phyloP scores from a whole-genome alignment of 2,888 invertebrate genomes.

The Lepas anatifera region DNA sequence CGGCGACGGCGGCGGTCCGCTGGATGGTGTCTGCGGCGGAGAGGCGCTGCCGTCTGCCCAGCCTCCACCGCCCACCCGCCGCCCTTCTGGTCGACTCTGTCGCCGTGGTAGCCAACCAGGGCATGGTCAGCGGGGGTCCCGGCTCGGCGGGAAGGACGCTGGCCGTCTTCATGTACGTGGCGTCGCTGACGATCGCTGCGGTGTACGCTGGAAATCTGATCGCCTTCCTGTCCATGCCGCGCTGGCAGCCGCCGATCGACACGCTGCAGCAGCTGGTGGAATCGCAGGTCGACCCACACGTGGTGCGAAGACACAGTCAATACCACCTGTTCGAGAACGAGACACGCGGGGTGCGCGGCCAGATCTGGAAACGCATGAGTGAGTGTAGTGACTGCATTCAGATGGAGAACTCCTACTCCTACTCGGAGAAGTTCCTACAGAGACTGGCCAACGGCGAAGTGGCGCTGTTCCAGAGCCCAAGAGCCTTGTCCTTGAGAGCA shows the following conservation, averaged over 20 bases:
- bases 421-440: not conserved
- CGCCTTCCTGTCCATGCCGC: not conserved
- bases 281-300: not conserved
- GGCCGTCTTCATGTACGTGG: not conserved
- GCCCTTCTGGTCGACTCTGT: not conserved
- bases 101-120: not conserved
- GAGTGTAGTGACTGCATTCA: not conserved
- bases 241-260: conserved; percentile 5
- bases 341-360: not conserved
- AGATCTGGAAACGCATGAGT: not conserved
- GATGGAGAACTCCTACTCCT: not conserved
- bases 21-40: not conserved
- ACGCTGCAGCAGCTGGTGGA: not conserved
- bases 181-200: not conserved
- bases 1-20: not conserved
- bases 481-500: not conserved
- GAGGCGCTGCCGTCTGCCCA: not conserved
- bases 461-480: not conserved
- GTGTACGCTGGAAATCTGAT: conserved; percentile 3
- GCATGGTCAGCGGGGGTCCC: not conserved
- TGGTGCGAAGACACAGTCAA: not conserved
- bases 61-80: not conserved
- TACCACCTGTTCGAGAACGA: not conserved
- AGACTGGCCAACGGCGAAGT: not conserved
- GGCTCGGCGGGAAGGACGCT: not conserved